phyloP scores from a whole-genome alignment of 53 echinoderm and acorn worm genomes.

The Mesocentrotus franciscanus region DNA sequence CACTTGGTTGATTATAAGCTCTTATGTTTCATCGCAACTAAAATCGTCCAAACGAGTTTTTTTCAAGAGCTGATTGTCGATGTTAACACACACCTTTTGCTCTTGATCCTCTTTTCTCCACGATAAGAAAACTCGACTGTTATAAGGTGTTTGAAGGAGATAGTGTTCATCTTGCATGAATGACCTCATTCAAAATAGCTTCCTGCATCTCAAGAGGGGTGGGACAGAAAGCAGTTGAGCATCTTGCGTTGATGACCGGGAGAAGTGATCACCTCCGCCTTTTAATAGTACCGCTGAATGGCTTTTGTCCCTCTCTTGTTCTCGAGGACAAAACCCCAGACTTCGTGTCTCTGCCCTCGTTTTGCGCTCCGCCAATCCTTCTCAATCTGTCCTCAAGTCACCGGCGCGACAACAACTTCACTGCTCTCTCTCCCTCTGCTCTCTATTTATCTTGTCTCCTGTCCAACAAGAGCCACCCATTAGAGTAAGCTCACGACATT shows the following conservation, averaged over 20 bases:
- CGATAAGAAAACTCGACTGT: neutral
- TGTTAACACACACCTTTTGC: constrained; percentile 39
- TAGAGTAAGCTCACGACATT: constrained; percentile 33
- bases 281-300: constrained; percentile 60
- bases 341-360: constrained; percentile 65
- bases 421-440: neutral
- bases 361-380: constrained; percentile 21
- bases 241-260: constrained; percentile 41
- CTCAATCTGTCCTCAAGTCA: constrained; percentile 70
- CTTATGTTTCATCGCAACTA: constrained; percentile 40
- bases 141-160: constrained; percentile 31
- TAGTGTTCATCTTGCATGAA: constrained; percentile 58
- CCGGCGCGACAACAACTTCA: constrained; percentile 57
- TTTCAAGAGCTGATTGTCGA: constrained; percentile 33
- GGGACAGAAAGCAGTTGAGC: constrained; percentile 42
- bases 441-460: constrained; percentile 64
- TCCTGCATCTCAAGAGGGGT: constrained; percentile 46
- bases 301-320: constrained; percentile 62
- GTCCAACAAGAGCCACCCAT: constrained; percentile 55
- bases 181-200: constrained; percentile 49
- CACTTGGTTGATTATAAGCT: constrained; percentile 42
- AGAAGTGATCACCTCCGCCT: constrained; percentile 62
- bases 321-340: constrained; percentile 67
- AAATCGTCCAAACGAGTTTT: constrained; percentile 8
- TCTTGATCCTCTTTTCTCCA: constrained; percentile 40